Base-by-base conservation (phyloP, 2,888 invertebrate species). In the Eledone cirrhosa region DNA sequence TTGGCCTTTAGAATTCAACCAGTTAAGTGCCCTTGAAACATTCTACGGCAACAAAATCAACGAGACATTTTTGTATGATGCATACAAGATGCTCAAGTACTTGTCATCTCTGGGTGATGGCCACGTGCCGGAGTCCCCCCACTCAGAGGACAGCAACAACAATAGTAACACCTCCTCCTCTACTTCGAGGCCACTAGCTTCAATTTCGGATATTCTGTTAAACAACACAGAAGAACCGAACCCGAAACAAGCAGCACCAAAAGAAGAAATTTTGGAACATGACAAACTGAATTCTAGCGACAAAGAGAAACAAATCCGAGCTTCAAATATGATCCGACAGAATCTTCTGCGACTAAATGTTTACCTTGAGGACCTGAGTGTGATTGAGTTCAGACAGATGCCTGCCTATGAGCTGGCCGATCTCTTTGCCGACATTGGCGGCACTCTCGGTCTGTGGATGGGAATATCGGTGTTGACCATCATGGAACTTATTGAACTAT, bases 401-500 rank as follows among this genome's bases (percentile, higher is more conserved):
- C 86, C 87, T 8, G 86, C 85, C 19, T 89, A 88, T 80, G 87
- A 85, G 1, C 81, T 89, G 33, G 86, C 85, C 0, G 87, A 89
- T 80, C 83, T 89, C 72, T 87, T 88, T 79, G 86, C 88, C 0
- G 89, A 89, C 78, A 88, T 89, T 48, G 89, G 89, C 8, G 89
- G 89, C 0, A 88, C 89, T 2, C 81, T 89, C 41, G 89, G 89
- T 11, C 83, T 89, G 33, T 89, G 89, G 89, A 88, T 88, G 86
- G 89, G 89, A 11, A 87, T 88, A 72, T 88, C 88, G 47, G 87
- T 88, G 48, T 80, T 88, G 59, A 88, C 88, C 13, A 86, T 88
- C 48, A 87, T 87, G 87, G 88, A 88, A 80, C 80, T 88, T 22
- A 82, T 88, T 33, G 87, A 88, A 79, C 82, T 88, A 1, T 78